Evolutionary conservation across 2,797 vertebrate genomes (phyloP).

Genomic region (Coreius guichenoti): DNA sequence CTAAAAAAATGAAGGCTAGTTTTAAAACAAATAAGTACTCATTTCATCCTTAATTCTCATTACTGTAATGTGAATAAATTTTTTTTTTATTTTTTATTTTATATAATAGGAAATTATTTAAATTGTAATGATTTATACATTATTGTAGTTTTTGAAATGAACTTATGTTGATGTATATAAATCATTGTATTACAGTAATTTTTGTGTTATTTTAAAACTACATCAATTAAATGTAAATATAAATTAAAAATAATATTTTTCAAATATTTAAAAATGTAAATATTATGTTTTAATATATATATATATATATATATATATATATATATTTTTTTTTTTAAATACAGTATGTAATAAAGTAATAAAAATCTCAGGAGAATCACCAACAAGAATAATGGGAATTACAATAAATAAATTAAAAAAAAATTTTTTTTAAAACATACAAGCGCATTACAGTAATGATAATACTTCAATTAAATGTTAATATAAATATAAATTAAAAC

Average conservation of each 20-base stretch:
- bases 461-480: background rate
- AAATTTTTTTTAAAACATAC: background rate
- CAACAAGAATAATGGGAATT: background rate
- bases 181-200: background rate
- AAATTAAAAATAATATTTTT: background rate
- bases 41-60: background rate
- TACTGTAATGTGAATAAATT: background rate
- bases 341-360: background rate
- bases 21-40: background rate
- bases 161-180: background rate
- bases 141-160: background rate
- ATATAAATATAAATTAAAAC: background rate
- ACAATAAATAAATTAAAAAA: background rate
- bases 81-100: background rate
- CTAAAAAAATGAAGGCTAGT: background rate
- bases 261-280: background rate
- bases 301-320: no score
- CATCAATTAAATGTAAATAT: background rate
- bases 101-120: background rate
- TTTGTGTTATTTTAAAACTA: background rate
- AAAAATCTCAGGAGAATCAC: background rate
- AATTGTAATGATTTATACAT: background rate
- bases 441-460: background rate
- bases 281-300: background rate
- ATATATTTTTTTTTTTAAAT: no score